Percentiles rank a stretch among this genome's conserved stretches.
Conservation (phyloP, 2,888 invertebrate species). For the Onchidella celtica region DNA sequence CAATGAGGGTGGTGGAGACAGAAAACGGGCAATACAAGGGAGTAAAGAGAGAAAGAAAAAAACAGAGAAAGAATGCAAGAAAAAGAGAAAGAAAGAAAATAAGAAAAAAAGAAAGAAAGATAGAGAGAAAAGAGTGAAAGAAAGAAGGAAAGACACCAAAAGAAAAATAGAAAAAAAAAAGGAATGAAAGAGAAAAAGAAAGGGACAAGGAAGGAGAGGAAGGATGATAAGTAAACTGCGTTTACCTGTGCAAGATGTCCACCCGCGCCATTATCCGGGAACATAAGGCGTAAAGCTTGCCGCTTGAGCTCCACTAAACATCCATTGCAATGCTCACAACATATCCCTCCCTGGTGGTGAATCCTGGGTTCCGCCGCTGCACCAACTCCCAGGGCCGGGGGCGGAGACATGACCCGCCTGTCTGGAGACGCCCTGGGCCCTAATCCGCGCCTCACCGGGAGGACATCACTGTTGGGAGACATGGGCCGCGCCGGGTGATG, state of each 20-base stretch:
- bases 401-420: constrained; percentile 45
- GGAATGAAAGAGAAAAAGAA: constrained; percentile 19
- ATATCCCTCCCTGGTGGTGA: constrained; percentile 61
- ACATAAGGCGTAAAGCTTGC: constrained; percentile 69
- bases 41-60: not conserved
- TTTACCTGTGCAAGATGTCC: constrained; percentile 51
- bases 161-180: not conserved
- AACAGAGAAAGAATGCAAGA: not conserved
- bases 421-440: not conserved
- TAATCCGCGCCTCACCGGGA: constrained; percentile 44
- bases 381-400: constrained; percentile 36
- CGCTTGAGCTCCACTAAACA: constrained; percentile 72
- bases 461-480: constrained; percentile 49
- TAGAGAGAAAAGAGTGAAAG: not conserved
- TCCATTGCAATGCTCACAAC: constrained; percentile 73
- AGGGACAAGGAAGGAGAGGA: constrained; percentile 8
- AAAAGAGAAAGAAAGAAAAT: not conserved
- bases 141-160: constrained; percentile 1
- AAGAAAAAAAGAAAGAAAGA: not conserved
- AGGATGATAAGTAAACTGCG: not conserved
- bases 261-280: constrained; percentile 60
- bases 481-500: constrained; percentile 48
- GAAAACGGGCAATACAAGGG: not conserved
- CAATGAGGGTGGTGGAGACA: not conserved
- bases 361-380: constrained; percentile 38